These are phyloP conservation scores for Gymnothorax reevesii DNA, from an alignment of 2,797 vertebrate genomes.

Conservation along the genomic window DNA sequence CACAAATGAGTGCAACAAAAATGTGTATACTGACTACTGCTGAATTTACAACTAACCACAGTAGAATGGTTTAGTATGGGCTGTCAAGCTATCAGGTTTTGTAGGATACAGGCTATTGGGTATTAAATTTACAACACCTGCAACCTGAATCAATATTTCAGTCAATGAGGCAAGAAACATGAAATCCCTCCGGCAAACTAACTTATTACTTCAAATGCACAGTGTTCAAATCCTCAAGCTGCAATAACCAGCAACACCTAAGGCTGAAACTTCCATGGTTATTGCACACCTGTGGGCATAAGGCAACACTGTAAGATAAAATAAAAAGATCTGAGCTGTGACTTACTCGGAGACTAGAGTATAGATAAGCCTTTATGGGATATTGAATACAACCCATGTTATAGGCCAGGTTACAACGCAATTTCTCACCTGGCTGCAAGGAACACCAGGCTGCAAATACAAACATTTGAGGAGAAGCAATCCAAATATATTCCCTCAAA, in stretches of 20 bases:
- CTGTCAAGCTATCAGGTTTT: background rate
- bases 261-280: background rate
- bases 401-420: background rate
- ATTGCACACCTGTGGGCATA: background rate
- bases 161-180: background rate
- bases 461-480: background rate
- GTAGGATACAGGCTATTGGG: background rate
- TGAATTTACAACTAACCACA: background rate
- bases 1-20: background rate
- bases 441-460: background rate
- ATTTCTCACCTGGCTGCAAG: background rate
- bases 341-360: background rate
- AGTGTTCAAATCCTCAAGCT: background rate
- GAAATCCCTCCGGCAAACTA: background rate
- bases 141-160: conserved; percentile 1
- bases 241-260: background rate
- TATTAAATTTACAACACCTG: background rate
- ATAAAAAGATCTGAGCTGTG: background rate
- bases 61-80: background rate
- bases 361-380: background rate
- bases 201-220: background rate
- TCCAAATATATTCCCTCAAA: background rate
- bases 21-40: background rate
- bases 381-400: background rate
- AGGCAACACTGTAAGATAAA: background rate